Conservation (phyloP, 1,140 invertebrate species). For the Drosophila bipectinata region DNA sequence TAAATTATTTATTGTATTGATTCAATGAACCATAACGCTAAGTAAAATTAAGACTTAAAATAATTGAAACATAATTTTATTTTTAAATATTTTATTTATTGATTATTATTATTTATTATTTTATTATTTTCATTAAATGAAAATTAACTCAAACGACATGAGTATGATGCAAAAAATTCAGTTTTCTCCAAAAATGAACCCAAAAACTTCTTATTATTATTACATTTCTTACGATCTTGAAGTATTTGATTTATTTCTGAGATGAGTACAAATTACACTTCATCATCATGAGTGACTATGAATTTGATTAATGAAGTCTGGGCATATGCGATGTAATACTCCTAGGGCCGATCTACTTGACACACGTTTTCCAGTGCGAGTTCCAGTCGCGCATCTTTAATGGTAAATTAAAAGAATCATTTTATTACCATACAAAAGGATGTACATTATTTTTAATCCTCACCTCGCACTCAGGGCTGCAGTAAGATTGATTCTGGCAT, state of each 20-base stretch:
- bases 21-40: not conserved
- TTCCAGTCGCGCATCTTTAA: slow-evolving; percentile 53
- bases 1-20: not conserved
- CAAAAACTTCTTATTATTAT: too few relatives aligned
- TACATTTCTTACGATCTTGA: not conserved
- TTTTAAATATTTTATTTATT: not conserved
- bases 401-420: not conserved
- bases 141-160: too few relatives aligned
- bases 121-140: not conserved
- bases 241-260: slow-evolving; percentile 16
- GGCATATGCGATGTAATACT: slow-evolving; percentile 43
- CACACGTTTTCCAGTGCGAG: slow-evolving; percentile 41
- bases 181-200: too few relatives aligned
- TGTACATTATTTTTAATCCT: not conserved
- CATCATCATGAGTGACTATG: slow-evolving; percentile 9
- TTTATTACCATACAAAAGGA: not conserved
- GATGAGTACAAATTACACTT: slow-evolving; percentile 22
- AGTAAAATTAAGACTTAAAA: not conserved
- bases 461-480: slow-evolving; percentile 94
- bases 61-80: not conserved
- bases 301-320: slow-evolving; percentile 17
- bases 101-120: not conserved
- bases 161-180: not conserved
- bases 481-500: slow-evolving; percentile 95
- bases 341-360: slow-evolving; percentile 8